Percentiles rank a stretch among this genome's conserved stretches.
Evolutionary conservation across 2,797 vertebrate genomes (phyloP).

Genomic region (Setipinna tenuifilis): DNA sequence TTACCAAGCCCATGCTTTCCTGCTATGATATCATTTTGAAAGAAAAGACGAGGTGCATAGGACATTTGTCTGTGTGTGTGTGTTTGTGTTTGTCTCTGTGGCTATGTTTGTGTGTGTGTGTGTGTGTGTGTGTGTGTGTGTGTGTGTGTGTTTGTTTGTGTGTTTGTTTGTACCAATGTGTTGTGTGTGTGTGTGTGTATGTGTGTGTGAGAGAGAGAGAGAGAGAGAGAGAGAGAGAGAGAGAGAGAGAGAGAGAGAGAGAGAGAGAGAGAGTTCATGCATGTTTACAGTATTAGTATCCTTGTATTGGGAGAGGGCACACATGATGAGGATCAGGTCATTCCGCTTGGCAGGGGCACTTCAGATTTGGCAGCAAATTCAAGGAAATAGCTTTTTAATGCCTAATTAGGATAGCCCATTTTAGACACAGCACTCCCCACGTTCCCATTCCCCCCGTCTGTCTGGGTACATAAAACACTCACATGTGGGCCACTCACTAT

Average conservation of each 20-base stretch:
- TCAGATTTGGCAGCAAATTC: not conserved
- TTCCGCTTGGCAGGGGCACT: not conserved
- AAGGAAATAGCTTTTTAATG: not conserved
- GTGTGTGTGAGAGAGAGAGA: too few species aligned
- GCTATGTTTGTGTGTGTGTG: not conserved
- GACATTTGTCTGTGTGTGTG: not conserved
- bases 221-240: too few species aligned
- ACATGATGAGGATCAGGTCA: not conserved
- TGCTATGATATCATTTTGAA: conserved; percentile 32
- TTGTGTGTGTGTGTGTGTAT: not conserved
- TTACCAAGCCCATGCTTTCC: conserved; percentile 20
- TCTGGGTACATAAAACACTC: not conserved
- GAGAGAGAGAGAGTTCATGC: too few species aligned
- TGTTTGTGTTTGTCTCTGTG: not conserved
- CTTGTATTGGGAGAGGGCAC: not conserved
- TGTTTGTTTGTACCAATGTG: not conserved
- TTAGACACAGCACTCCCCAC: not conserved
- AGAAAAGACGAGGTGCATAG: not conserved
- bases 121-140: not conserved
- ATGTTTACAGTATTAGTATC: too few species aligned
- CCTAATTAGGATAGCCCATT: not conserved
- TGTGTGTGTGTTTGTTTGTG: not conserved
- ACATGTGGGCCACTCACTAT: not conserved
- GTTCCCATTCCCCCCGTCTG: not conserved
- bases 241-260: too few species aligned